Evolutionary conservation across 2,797 vertebrate genomes (phyloP).

Genomic region (Clamator glandarius): DNA sequence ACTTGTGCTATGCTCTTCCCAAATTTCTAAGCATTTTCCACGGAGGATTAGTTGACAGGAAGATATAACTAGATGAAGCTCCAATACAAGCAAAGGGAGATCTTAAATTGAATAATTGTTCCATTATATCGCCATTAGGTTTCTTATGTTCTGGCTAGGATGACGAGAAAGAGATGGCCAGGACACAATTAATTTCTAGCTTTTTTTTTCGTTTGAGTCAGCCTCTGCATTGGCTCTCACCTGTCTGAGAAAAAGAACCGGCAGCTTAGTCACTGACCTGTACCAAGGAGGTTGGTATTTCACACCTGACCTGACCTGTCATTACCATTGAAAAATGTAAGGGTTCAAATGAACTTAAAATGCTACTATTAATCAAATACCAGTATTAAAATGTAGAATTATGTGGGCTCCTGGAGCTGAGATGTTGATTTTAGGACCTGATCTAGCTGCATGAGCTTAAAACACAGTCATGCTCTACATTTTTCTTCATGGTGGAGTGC

Average conservation of each 20-base stretch:
- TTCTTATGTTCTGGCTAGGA: neutral
- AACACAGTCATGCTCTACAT: fast-evolving
- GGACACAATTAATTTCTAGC: neutral
- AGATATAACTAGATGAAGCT: neutral
- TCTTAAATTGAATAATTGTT: neutral
- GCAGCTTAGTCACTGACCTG: neutral
- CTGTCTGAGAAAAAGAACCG: neutral
- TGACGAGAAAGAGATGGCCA: neutral
- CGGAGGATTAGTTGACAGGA: neutral
- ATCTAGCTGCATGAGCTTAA: fast-evolving
- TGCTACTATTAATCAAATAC: neutral
- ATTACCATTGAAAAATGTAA: neutral
- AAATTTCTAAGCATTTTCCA: neutral
- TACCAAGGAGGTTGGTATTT: neutral
- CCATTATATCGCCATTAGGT: neutral
- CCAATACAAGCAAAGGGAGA: neutral
- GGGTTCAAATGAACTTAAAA: neutral
- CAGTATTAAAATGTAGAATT: neutral
- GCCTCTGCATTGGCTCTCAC: neutral
- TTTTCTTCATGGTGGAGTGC: neutral
- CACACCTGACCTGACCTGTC: neutral
- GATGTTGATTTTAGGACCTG: neutral
- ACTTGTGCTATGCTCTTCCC: neutral
- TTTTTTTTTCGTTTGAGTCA: neutral
- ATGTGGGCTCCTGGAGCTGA: neutral